Evolutionary conservation across 2,113 vertebrate genomes (phyloP).

Genomic region (Cairina moschata): DNA sequence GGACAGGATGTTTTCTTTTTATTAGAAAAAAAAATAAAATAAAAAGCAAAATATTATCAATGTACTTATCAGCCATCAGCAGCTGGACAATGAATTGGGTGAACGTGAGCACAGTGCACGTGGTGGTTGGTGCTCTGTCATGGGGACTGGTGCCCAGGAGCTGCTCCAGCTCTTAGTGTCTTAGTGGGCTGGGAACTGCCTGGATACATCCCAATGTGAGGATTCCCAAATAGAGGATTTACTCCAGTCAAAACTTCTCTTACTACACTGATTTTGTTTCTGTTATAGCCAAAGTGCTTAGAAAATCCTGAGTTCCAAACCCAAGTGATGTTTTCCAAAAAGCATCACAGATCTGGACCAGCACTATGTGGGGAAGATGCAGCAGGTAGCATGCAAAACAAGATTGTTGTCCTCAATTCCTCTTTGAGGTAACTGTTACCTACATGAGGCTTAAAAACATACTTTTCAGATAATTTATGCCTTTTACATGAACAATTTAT

Average conservation of each 20-base stretch:
- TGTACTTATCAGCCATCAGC: background rate
- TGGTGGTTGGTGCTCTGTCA: background rate
- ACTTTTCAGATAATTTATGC: background rate
- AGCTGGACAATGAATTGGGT: background rate
- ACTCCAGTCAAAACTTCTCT: background rate
- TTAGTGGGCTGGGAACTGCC: background rate
- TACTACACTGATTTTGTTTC: background rate
- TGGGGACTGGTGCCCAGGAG: background rate
- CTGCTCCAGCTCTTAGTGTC: background rate
- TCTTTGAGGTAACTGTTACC: background rate
- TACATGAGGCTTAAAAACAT: fast-evolving
- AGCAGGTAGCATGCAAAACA: background rate
- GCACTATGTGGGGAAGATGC: background rate
- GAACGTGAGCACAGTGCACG: background rate
- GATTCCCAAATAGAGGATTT: background rate
- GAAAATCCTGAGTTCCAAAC: background rate
- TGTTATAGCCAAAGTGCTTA: background rate
- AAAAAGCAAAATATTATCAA: no score
- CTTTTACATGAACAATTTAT: background rate
- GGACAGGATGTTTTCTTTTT: background rate
- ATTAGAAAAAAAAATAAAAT: background rate
- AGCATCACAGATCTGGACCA: fast-evolving
- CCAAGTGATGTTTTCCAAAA: background rate
- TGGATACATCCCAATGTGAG: background rate
- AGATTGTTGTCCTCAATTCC: background rate